Base-by-base conservation (phyloP, 2,888 invertebrate genomes). In the Zaprionus lineosus region DNA sequence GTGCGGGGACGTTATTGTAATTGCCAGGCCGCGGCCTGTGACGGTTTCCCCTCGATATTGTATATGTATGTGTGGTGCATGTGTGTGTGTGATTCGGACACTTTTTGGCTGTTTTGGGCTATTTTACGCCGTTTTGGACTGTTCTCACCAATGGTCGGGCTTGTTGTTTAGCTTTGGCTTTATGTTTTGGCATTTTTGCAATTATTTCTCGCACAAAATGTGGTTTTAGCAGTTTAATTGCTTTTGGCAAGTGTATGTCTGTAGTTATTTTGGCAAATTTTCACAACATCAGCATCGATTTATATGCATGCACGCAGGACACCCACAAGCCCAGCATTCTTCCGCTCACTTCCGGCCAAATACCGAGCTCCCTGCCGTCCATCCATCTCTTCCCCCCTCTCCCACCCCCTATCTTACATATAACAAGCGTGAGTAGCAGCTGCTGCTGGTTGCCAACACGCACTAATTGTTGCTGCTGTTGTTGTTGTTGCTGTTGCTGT, bases 141-240 rank as follows among this genome's bases (percentile, higher is more conserved):
- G 71, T 64, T 59, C 68, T 60, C 68, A 57, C 59, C 67, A 52
- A 63, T 58, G 31, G 76, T 39, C 53, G 60, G 64, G 69, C 66
- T 73, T 82, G 79, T 63, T 70, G 68, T 78, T 68, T 48, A 65
- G 65, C 71, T 71, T 74, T 62, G 75, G 79, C 81, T 84, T 81
- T 82, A 82, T 82, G 85, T 84, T 84, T 82, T 84, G 85, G 81
- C 85, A 84, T 82, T 82, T 81, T 82, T 78, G 81, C 85, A 82
- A 82, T 82, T 82, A 82, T 82, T 82, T 82, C 73, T 84, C 83
- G 85, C 81, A 82, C 81, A 82, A 82, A 82, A 84, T 82, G 81
- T 82, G 81, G 81, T 82, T 82, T 82, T 82, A 82, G 81, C 81
- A 82, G 81, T 82, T 82, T 82, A 82, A 82, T 82, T 82, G 85